These are phyloP conservation scores for Hippoglossus stenolepis DNA, from an alignment of 2,113 vertebrate species.

Conservation along the genomic window DNA sequence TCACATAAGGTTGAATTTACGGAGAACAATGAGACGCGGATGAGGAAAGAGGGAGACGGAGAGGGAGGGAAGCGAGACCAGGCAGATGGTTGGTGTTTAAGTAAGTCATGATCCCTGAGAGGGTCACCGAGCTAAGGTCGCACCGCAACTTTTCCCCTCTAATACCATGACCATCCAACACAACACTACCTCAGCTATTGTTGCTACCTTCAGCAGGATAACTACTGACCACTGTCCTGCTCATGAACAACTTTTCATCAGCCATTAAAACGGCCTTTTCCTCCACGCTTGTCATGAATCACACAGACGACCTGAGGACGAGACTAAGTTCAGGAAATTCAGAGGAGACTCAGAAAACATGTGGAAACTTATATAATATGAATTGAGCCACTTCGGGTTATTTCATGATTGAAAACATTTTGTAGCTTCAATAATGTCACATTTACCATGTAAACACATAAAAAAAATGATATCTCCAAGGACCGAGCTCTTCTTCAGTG, in stretches of 20 bases:
- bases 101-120: constrained; percentile 62
- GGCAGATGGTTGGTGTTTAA: constrained; percentile 70
- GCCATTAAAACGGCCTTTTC: no score
- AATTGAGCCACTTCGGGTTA: no score
- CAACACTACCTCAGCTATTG: not conserved
- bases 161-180: constrained; percentile 46
- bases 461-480: no score
- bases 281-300: not conserved
- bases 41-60: no score
- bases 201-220: not conserved
- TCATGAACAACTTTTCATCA: not conserved
- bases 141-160: constrained; percentile 35
- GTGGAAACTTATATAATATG: no score
- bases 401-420: no score
- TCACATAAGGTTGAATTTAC: not conserved
- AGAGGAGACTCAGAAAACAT: no score
- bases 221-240: not conserved
- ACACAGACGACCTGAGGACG: not conserved
- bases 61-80: not conserved
- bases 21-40: not conserved
- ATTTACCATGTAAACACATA: no score
- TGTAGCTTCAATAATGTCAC: no score
- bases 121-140: constrained; percentile 34
- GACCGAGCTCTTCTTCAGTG: no score
- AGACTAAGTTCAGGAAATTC: not conserved